phyloP scores from a whole-genome alignment of 2,888 invertebrate genomes.

The Tinea trinotella region DNA sequence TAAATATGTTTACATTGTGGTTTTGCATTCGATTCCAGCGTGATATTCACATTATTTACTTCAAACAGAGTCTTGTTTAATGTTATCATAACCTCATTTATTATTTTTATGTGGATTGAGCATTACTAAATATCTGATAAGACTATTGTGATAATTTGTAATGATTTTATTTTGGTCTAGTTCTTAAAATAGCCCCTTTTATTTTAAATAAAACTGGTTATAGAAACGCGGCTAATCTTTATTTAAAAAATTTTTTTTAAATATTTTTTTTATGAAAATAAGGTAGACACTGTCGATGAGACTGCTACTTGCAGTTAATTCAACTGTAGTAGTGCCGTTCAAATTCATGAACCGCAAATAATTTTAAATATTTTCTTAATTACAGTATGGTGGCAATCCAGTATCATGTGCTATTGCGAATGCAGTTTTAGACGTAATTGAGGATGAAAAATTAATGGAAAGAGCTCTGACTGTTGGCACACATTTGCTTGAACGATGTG shows the following conservation, averaged over 20 bases:
- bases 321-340: not conserved
- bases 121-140: no score
- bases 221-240: no score
- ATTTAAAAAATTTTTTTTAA: no score
- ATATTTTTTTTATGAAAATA: no score
- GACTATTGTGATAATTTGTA: no score
- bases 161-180: no score
- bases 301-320: no score
- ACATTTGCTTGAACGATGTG: constrained; percentile 79
- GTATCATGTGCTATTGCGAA: constrained; percentile 97
- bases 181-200: no score
- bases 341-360: not conserved
- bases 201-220: no score
- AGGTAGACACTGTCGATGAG: no score
- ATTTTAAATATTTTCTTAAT: constrained; percentile 21
- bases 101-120: no score
- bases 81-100: not conserved
- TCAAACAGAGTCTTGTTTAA: not conserved
- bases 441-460: constrained; percentile 87
- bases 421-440: constrained; percentile 94
- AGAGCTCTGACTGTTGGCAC: constrained; percentile 88
- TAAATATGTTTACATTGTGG: no score
- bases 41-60: not conserved
- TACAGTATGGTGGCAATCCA: constrained; percentile 97
- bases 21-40: not conserved